phyloP scores from a whole-genome alignment of 2,113 vertebrate species.

The Cygnus buccinator region DNA sequence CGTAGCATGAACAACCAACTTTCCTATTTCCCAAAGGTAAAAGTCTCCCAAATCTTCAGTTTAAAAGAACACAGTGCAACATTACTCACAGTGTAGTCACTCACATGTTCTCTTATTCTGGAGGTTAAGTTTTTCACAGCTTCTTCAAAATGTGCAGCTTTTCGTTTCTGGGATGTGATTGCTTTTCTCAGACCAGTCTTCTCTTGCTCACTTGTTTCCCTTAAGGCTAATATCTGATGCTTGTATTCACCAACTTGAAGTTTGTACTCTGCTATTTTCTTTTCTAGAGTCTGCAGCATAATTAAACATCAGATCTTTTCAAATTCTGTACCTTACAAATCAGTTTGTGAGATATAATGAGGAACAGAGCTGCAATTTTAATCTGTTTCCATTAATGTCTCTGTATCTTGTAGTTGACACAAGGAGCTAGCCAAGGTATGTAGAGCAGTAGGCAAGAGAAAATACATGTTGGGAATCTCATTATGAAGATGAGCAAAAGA shows the following conservation, averaged over 20 bases:
- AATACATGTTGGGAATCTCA: not conserved
- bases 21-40: not conserved
- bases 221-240: slow-evolving; percentile 65
- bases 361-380: not conserved
- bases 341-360: not conserved
- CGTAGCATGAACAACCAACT: not conserved
- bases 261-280: slow-evolving; percentile 79
- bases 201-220: slow-evolving; percentile 74
- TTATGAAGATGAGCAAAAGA: not conserved
- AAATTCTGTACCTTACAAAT: not conserved
- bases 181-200: slow-evolving; percentile 82
- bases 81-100: not conserved
- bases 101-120: slow-evolving; percentile 83
- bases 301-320: not conserved
- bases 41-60: not conserved
- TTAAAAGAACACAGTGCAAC: not conserved
- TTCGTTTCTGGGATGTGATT: slow-evolving; percentile 79
- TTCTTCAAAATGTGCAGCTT: slow-evolving; percentile 79
- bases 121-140: slow-evolving; percentile 76
- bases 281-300: slow-evolving; percentile 80
- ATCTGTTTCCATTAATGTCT: not conserved
- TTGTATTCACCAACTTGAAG: slow-evolving; percentile 74
- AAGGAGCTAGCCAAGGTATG: not conserved
- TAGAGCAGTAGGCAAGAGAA: not conserved
- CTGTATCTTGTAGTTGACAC: not conserved